These are phyloP conservation scores for Rhineura floridana DNA, from an alignment of 2,113 vertebrate genomes.

Conservation along the genomic window DNA sequence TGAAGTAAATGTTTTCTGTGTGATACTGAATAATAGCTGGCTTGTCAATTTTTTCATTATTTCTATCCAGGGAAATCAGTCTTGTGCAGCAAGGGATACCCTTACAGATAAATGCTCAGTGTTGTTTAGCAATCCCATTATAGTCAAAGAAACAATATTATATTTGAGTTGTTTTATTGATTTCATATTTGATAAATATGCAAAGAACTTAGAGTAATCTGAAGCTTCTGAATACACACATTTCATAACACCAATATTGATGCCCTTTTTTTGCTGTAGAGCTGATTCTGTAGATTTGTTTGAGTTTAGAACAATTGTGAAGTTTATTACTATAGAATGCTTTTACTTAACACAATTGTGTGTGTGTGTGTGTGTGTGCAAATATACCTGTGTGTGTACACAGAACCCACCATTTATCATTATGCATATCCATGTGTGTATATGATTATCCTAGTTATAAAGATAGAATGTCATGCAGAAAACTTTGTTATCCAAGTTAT, in stretches of 20 bases:
- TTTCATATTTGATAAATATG: background rate
- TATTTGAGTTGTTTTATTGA: background rate
- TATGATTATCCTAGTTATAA: background rate
- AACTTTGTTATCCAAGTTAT: background rate
- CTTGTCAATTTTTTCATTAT: background rate
- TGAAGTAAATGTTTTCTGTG: background rate
- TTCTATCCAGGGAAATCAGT: conserved; percentile 5
- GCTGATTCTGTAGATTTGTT: background rate
- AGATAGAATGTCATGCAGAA: background rate
- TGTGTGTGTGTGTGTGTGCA: no score
- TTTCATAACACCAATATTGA: background rate
- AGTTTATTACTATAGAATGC: background rate
- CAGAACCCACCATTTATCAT: background rate
- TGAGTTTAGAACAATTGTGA: background rate
- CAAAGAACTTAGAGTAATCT: background rate
- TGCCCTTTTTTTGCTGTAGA: background rate
- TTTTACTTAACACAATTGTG: background rate
- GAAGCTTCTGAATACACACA: background rate
- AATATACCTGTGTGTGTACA: background rate
- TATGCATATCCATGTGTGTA: background rate
- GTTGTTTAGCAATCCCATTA: background rate
- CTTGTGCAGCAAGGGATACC: background rate
- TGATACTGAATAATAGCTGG: background rate
- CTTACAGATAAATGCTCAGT: background rate
- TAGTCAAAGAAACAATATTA: background rate